A percentile compares a stretch with the other conserved stretches of the same genome.
phyloP scores from a whole-genome alignment of 2,113 vertebrate species.

The Pseudolaguvia tuberculata region DNA sequence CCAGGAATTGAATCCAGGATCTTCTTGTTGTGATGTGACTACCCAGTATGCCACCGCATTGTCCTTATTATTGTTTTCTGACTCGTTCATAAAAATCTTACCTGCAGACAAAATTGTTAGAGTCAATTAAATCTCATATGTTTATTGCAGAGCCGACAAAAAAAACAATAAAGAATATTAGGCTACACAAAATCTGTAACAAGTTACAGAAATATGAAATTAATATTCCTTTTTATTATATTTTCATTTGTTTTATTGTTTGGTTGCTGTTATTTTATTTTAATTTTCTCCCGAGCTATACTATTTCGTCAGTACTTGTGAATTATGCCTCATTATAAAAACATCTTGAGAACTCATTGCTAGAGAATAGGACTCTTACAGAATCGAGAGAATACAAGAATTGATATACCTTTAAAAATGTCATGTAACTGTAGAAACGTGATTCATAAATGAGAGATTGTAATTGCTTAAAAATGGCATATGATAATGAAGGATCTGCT shows the following conservation, averaged over 20 bases:
- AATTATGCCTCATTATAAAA: conserved; percentile 36
- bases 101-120: no score
- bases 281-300: background rate
- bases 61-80: no score
- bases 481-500: conserved; percentile 23
- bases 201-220: no score
- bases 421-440: background rate
- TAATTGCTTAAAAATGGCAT: background rate
- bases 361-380: background rate
- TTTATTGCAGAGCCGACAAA: no score
- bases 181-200: no score
- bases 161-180: no score
- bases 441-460: background rate
- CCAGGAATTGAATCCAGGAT: no score
- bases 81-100: no score
- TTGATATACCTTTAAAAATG: background rate
- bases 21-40: no score
- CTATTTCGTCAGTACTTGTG: background rate
- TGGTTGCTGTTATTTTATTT: background rate
- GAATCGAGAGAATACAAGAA: background rate
- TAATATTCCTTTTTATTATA: no score
- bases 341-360: conserved; percentile 22
- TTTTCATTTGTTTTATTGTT: background rate
- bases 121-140: no score
- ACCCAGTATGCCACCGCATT: no score